Base-by-base conservation (phyloP, 2,797 vertebrate species). In the Peromyscus attwateri region DNA sequence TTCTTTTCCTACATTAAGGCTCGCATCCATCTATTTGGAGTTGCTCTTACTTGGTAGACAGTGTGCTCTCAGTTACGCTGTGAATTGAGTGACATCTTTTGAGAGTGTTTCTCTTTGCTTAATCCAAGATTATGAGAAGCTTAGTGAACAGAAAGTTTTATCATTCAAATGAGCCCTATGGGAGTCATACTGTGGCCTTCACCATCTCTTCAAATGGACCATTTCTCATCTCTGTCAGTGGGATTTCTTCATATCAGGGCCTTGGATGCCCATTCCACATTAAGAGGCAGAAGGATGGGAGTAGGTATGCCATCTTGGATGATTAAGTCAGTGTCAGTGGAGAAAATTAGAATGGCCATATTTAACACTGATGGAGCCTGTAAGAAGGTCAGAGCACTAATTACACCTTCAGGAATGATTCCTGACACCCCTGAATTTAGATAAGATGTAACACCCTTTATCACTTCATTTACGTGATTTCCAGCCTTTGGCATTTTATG, bases 381-480 rank as follows among this genome's bases (percentile, higher is more conserved):
- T n/a, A 62, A 62, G 25, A 71, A 79, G 17, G 37, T 64, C 60
- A 79, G 57, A 19, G 23, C 7, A 10, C 27, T 85, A 79, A 87
- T 83, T 79, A 46, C 46, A 55, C 43, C 81, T 90, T 82, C 80
- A 76, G 66, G 85, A 84, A 73, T 77, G 60, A 92, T 91, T 82
- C 57, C n/a, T 40, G 68, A 62, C 70, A 49, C 49, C 49, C 1
- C 23, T 71, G 85, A 55, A 55, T 71, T 71, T 37, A 71, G 49
- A 29, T 87, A 71, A 16, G 49, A 85, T 8, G 29, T 46, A 49
- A 68, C 19, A 49, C 40, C 29, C 62, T 85, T 84, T n/a, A 77
- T 34, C 31, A 37, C 29, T 81, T 91, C 14, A 70, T 77, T 95
- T 87, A 73, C 6, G 1, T 46, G 31, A 60, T 83, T 93, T 93